These are phyloP conservation scores for Nasonia oneida DNA, from an alignment of 2,888 invertebrate species.

Conservation along the genomic window DNA sequence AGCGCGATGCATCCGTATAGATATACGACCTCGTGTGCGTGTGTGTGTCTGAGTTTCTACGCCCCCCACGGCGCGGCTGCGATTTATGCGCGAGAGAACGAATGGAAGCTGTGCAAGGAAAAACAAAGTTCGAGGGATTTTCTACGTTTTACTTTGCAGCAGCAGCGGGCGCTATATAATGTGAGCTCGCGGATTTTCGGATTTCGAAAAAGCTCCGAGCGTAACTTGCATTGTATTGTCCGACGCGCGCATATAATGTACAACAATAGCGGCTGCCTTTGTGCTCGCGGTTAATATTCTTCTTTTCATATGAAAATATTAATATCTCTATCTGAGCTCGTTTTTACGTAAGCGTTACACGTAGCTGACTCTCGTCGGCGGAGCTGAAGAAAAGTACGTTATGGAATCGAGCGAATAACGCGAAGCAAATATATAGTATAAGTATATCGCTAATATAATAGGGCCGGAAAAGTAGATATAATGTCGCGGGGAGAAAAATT, in stretches of 20 bases:
- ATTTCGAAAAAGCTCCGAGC: no score
- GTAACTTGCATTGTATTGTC: no score
- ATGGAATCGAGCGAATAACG: background rate
- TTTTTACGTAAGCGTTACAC: background rate
- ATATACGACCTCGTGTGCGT: background rate
- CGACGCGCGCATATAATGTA: no score
- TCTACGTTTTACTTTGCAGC: no score
- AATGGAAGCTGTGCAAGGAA: background rate
- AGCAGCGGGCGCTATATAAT: no score
- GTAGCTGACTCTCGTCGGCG: no score
- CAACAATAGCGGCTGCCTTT: background rate
- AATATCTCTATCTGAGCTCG: background rate
- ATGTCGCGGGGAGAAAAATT: background rate
- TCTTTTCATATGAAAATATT: background rate
- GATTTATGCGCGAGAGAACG: background rate
- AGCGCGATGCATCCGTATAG: conserved; percentile 1
- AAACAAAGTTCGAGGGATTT: background rate
- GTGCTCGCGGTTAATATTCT: background rate
- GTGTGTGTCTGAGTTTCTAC: background rate
- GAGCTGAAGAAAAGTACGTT: background rate
- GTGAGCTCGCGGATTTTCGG: no score
- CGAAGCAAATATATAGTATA: background rate
- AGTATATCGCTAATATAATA: background rate
- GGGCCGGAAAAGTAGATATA: background rate
- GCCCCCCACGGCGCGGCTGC: background rate